A percentile compares a stretch with the other conserved stretches of the same genome.
Evolutionary conservation across 2,888 invertebrate species (phyloP).

Genomic region (Drosophila seclusa): DNA sequence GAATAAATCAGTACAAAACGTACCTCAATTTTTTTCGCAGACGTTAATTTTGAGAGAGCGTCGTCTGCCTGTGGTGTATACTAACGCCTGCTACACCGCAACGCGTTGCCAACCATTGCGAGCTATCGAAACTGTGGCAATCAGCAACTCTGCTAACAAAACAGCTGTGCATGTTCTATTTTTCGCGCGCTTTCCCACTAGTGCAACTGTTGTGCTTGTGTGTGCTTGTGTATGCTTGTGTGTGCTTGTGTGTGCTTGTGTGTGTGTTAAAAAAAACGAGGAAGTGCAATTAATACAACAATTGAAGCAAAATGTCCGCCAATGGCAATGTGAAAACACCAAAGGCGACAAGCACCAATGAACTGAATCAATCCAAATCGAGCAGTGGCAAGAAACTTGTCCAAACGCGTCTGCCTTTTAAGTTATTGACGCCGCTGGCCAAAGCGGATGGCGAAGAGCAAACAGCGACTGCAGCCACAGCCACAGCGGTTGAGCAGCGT

Average conservation of each 20-base stretch:
- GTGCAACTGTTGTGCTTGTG: slow-evolving; percentile 1
- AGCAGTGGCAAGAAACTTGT: slow-evolving; percentile 86
- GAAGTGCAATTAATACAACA: slow-evolving; percentile 9
- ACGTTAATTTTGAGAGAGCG: neutral
- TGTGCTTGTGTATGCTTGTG: neutral
- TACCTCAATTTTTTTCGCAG: rapidly evolving
- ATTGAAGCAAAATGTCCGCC: slow-evolving; percentile 36
- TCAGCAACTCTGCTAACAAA: slow-evolving; percentile 11
- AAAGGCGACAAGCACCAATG: slow-evolving; percentile 45
- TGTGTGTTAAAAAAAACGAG: neutral
- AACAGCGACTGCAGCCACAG: slow-evolving; percentile 27
- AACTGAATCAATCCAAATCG: slow-evolving; percentile 45
- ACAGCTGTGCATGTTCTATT: slow-evolving; percentile 45
- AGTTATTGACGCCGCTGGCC: slow-evolving; percentile 84
- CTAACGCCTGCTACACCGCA: neutral
- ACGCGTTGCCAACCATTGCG: slow-evolving; percentile 24
- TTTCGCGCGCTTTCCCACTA: slow-evolving; percentile 48
- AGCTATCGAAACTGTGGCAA: neutral
- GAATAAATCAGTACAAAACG: neutral
- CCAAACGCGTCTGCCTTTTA: slow-evolving; percentile 88
- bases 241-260: neutral
- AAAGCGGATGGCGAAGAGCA: slow-evolving; percentile 16
- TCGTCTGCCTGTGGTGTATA: neutral
- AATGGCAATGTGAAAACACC: slow-evolving; percentile 61
- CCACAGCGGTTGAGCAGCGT: slow-evolving; percentile 24